Conservation (phyloP, 2,797 vertebrate genomes). For the Hybognathus amarus region DNA sequence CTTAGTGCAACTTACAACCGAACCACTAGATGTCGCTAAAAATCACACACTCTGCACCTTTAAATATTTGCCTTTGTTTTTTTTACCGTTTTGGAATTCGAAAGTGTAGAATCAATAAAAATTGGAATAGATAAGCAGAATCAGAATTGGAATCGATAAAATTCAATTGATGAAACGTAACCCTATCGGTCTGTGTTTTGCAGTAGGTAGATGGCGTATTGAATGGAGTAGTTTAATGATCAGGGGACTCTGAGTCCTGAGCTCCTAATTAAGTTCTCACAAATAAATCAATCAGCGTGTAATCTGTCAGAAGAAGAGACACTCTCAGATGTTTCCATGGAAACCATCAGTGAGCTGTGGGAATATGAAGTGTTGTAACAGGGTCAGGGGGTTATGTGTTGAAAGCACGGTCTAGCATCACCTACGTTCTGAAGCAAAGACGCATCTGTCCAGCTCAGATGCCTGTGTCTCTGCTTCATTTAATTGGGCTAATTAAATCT, state of each 20-base stretch:
- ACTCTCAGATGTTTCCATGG: slow-evolving; percentile 56
- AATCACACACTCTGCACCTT: too few species aligned
- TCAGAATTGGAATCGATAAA: not conserved
- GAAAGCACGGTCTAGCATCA: slow-evolving; percentile 38
- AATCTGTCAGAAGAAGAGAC: slow-evolving; percentile 27
- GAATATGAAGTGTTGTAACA: slow-evolving; percentile 43
- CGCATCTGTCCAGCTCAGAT: slow-evolving; percentile 10
- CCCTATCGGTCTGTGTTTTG: not conserved
- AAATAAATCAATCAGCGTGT: slow-evolving; percentile 42
- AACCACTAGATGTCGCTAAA: too few species aligned
- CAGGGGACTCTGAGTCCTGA: slow-evolving; percentile 22
- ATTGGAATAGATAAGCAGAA: not conserved
- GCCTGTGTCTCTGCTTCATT: slow-evolving; percentile 1
- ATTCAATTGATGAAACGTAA: not conserved
- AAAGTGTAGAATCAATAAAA: not conserved
- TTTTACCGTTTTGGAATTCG: too few species aligned
- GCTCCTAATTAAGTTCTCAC: slow-evolving; percentile 43
- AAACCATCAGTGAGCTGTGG: slow-evolving; percentile 47
- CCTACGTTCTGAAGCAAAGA: slow-evolving; percentile 8
- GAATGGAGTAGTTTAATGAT: slow-evolving; percentile 34
- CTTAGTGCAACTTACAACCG: too few species aligned
- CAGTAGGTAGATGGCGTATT: not conserved
- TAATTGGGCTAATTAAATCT: slow-evolving; percentile 35
- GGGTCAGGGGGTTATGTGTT: slow-evolving; percentile 51
- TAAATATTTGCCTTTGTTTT: too few species aligned